phyloP scores from a whole-genome alignment of 2,888 invertebrate species.

The Asteroscopus sphinx region DNA sequence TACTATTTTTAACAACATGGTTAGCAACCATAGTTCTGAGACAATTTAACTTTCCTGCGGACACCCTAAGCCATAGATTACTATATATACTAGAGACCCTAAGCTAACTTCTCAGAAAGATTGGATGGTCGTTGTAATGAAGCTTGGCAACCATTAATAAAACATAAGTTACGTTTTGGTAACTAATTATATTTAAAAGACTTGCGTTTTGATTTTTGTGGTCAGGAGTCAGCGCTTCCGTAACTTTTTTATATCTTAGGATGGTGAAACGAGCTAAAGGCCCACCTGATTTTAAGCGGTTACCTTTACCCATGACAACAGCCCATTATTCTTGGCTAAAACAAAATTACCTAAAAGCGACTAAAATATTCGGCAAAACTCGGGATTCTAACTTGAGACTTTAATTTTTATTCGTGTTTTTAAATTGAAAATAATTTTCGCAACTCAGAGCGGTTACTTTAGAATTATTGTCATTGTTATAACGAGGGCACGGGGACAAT shows the following conservation, averaged over 20 bases:
- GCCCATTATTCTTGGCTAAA: neutral
- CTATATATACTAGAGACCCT: no score
- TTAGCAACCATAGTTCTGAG: no score
- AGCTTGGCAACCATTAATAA: neutral
- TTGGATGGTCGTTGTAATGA: slow-evolving; percentile 1
- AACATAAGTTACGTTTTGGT: neutral
- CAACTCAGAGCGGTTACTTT: slow-evolving; percentile 6
- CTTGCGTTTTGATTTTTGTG: no score
- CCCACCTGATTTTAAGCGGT: no score
- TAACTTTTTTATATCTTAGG: no score
- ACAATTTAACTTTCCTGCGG: slow-evolving; percentile 17
- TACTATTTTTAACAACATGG: no score
- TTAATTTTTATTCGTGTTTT: slow-evolving; percentile 6
- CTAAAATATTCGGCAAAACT: neutral
- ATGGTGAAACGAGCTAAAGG: no score
- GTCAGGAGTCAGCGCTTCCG: no score
- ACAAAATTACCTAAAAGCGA: neutral
- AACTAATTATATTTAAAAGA: no score
- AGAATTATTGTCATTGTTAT: slow-evolving; percentile 15
- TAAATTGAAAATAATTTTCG: slow-evolving; percentile 1
- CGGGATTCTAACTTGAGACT: neutral
- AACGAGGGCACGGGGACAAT: slow-evolving; percentile 10
- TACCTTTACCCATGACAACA: no score
- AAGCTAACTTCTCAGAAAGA: neutral
- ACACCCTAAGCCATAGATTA: neutral